Conservation (phyloP, 2,888 invertebrate species). For the Cecidostiba fungosa region DNA sequence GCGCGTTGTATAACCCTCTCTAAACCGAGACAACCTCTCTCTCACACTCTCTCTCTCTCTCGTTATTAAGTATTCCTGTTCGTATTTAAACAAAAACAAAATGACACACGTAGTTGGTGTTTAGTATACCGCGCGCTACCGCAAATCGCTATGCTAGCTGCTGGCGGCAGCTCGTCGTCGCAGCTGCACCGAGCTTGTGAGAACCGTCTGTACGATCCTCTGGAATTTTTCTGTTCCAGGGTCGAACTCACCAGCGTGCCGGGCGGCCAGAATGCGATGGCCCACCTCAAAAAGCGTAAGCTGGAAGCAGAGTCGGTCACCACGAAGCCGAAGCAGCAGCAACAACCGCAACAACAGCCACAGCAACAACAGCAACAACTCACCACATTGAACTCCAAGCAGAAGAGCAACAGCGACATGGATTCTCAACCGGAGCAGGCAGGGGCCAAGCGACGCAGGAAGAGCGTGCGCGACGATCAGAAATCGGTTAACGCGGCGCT, state of each 20-base stretch:
- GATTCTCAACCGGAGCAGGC: conserved; percentile 81
- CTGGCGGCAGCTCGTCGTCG: conserved; percentile 38
- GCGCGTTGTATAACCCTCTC: neutral
- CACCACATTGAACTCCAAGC: conserved; percentile 66
- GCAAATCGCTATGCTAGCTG: conserved; percentile 53
- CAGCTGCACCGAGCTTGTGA: conserved; percentile 48
- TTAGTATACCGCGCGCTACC: conserved; percentile 22
- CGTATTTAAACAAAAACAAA: neutral
- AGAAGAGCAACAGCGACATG: conserved; percentile 77
- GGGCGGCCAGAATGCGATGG: conserved; percentile 83
- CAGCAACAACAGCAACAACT: conserved; percentile 74
- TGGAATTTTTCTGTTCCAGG: conserved; percentile 81
- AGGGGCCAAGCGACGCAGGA: conserved; percentile 79
- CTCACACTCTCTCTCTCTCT: neutral
- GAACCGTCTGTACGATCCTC: conserved; percentile 69
- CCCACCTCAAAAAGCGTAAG: conserved; percentile 87
- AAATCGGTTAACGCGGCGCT: conserved; percentile 72
- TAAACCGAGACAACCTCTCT: neutral
- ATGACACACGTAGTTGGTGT: conserved; percentile 31
- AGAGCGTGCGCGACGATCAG: conserved; percentile 78
- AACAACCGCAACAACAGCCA: conserved; percentile 62
- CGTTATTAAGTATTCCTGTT: neutral
- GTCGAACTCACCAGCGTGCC: conserved; percentile 81
- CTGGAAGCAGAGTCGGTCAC: conserved; percentile 82
- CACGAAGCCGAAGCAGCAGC: conserved; percentile 70